Conservation (phyloP, 2,113 vertebrate genomes). For the Rattus norvegicus region GRCr8 NC_086022.1:120608501-120609000, state of each 20-base stretch:
- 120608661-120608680: not conserved
- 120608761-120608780: not conserved
- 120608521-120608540: accelerated
- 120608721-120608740: not conserved
- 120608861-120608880: not conserved
- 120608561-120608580: accelerated
- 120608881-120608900: not conserved
- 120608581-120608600: accelerated
- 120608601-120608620: not conserved
- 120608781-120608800: not conserved
- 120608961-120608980: not conserved
- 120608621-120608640: not conserved
- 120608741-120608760: not conserved
- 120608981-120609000: not conserved
- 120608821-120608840: not conserved
- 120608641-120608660: not conserved
- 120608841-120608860: too few species aligned
- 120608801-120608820: too few species aligned
- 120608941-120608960: not conserved
- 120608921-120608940: not conserved
- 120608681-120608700: not conserved
- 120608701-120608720: not conserved
- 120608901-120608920: not conserved
- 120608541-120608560: accelerated
- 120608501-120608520: too few species aligned